Base-by-base conservation (phyloP, 1,140 invertebrate genomes). In the Caenorhabditis briggsae region DNA sequence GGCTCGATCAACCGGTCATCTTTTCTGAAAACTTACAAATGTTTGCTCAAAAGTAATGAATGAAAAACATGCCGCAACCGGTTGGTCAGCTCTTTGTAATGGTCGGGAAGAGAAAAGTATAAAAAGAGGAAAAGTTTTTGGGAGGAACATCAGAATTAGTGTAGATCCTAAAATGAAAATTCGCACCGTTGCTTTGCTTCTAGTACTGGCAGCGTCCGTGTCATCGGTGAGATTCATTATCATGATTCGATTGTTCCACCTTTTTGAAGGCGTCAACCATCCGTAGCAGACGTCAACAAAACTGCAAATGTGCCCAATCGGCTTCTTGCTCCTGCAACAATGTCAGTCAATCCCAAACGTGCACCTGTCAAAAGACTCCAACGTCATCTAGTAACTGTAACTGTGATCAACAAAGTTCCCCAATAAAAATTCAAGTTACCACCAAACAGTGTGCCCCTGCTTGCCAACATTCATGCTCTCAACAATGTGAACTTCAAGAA, bases 281-380 rank as follows among this genome's bases (percentile, higher is more conserved):
- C 5, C 43, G 70, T 9, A 11, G 20, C 14, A 78, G 23, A 78
- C 70, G 70, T 9, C 70, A 78, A 50, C 25, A 78, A 41, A 33
- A 33, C 33, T 78, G 70, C 46, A 78, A 78, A 1, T 78, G 70
- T 53, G 46, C n/a, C 9, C 70, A 16, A 43, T 23, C 70, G 11
- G 46, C 64, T 18, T 43, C 64, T 23, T 78, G 70, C n/a, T 53
- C 70, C 18, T 78, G 70, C 11, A 78, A 78, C 11, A 14, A 46
- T 23, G 70, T 46, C 12, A 78, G 43, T 78, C 70, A 78, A 78
- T 50, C 70, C 18, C 70, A 78, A 23, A 50, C 46, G 20, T 78
- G 70, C n/a, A 53, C 70, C 2, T 78, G 70, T 53, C 70, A 78
- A 23, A 78, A 78, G 2, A 78, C 70, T 23, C 46, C 12, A 11